Evolutionary conservation across 2,797 vertebrate genomes (phyloP), one percentile per base, ranked within the genome.

Genomic region (Tenualosa ilisha): DNA sequence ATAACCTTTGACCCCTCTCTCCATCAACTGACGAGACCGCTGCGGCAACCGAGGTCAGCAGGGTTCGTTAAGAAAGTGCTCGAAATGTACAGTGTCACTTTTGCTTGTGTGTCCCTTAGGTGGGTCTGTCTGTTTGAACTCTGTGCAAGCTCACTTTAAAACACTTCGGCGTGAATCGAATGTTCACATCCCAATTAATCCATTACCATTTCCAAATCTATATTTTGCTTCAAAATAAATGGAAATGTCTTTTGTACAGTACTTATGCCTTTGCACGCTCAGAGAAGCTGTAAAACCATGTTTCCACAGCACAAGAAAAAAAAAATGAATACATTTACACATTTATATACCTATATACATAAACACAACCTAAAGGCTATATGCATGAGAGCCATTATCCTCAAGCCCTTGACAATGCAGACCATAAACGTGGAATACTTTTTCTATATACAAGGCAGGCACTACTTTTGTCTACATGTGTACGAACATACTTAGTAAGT

Each of bases 401-500:
- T 79, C 68, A 81, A 85, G 59, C 85, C 88, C 75, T 59, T 87
- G 82, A 87, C 72, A 46, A 79, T 79, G 72, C 72, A 79, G 17
- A 79, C 40, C 72, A 79, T 79, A 43, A 88, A 87, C 83, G 84
- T 37, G 82, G 85, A 85, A 85, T 83, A 83, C 68, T 68, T 81
- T 86, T 84, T 88, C 83, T 86, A 86, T 89, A 82, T 88, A 89
- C 87, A 89, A 88, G 15, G 86, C 87, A 90, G 86, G 85, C 86
- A 85, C 86, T 87, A 85, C 84, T 86, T 49, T 83, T 22, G 11
- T 53, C 84, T 89, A 85, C 46, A 40, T 84, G 82, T 51, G 20
- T 86, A 85, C 75, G 83, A 59, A 81, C 82, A 81, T 87, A 82
- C 53, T 85, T 82, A 22, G 81, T 49, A 50, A 75, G 75, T 83